These are phyloP conservation scores for Leptosomus discolor DNA, from an alignment of 2,113 vertebrate genomes.

Conservation along the genomic window DNA sequence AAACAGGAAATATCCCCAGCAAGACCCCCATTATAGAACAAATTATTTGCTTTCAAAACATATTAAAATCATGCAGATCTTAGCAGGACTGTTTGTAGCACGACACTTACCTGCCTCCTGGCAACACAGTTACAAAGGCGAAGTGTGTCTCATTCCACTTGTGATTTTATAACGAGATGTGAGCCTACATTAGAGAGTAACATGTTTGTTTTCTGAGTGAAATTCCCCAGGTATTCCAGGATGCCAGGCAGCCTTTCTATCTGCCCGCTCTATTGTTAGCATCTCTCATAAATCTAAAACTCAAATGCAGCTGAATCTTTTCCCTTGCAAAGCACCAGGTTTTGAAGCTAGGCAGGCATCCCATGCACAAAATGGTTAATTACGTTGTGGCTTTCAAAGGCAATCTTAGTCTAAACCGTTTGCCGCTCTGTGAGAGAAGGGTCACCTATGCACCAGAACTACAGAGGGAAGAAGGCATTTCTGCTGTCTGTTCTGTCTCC, in stretches of 20 bases:
- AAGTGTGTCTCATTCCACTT: constrained; percentile 71
- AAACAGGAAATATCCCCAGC: constrained; percentile 57
- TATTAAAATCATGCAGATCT: constrained; percentile 68
- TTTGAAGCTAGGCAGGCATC: constrained; percentile 13
- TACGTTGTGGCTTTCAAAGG: constrained; percentile 56
- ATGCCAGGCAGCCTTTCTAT: constrained; percentile 59
- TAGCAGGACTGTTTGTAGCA: constrained; percentile 50
- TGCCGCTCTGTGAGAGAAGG: constrained; percentile 27
- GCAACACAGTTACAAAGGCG: constrained; percentile 63
- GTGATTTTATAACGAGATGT: constrained; percentile 73
- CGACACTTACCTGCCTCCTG: constrained; percentile 62
- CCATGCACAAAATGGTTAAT: constrained; percentile 24
- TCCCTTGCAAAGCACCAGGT: background rate
- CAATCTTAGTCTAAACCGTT: constrained; percentile 34
- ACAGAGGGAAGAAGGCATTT: constrained; percentile 58
- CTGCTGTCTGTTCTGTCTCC: constrained; percentile 57
- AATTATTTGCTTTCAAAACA: constrained; percentile 67
- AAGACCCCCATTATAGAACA: constrained; percentile 40
- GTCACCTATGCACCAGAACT: constrained; percentile 31
- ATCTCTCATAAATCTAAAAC: constrained; percentile 67
- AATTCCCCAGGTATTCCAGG: constrained; percentile 71
- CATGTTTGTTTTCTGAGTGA: constrained; percentile 75
- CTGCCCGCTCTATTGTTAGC: constrained; percentile 50
- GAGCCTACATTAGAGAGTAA: constrained; percentile 71
- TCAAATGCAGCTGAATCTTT: constrained; percentile 21